Conservation (phyloP, 2,888 invertebrate species). For the Girardia tigrina region DNA sequence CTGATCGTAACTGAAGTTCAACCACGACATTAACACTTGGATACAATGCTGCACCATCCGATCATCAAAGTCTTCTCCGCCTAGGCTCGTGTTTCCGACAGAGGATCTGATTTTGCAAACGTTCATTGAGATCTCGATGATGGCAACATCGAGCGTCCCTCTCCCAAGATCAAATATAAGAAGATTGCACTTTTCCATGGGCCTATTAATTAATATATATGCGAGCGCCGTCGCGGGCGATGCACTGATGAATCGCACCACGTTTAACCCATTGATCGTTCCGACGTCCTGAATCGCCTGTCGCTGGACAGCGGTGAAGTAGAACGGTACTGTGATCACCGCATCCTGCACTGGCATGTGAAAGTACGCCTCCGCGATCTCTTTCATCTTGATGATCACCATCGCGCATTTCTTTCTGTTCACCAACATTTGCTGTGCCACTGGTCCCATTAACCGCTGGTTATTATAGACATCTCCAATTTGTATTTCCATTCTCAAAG, state of each 20-base stretch:
- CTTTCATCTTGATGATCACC: conserved; percentile 80
- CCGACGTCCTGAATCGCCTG: conserved; percentile 72
- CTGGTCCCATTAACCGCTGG: conserved; percentile 79
- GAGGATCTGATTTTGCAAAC: conserved; percentile 56
- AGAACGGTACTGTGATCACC: conserved; percentile 50
- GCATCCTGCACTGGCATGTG: conserved; percentile 54
- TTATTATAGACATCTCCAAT: conserved; percentile 54
- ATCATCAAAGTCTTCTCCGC: conserved; percentile 64
- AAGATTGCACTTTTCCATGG: conserved; percentile 42
- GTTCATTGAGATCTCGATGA: conserved; percentile 82
- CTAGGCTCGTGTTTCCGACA: conserved; percentile 67
- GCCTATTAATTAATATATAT: conserved; percentile 52
- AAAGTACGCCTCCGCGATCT: conserved; percentile 53
- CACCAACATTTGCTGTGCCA: conserved; percentile 56
- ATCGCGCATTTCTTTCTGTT: conserved; percentile 67
- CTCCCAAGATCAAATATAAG: conserved; percentile 27
- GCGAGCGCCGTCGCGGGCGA: conserved; percentile 60
- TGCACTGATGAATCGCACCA: conserved; percentile 65
- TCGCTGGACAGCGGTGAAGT: conserved; percentile 50
- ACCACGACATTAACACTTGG: no score
- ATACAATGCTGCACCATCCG: conserved; percentile 50
- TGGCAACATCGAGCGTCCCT: conserved; percentile 80
- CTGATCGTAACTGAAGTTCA: no score
- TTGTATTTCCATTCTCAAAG: conserved; percentile 55
- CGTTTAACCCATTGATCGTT: conserved; percentile 67